Percentiles rank a stretch among this genome's conserved stretches.
phyloP scores from a whole-genome alignment of 2,797 vertebrate species.

The Ctenochaetus hawaiiensis region DNA sequence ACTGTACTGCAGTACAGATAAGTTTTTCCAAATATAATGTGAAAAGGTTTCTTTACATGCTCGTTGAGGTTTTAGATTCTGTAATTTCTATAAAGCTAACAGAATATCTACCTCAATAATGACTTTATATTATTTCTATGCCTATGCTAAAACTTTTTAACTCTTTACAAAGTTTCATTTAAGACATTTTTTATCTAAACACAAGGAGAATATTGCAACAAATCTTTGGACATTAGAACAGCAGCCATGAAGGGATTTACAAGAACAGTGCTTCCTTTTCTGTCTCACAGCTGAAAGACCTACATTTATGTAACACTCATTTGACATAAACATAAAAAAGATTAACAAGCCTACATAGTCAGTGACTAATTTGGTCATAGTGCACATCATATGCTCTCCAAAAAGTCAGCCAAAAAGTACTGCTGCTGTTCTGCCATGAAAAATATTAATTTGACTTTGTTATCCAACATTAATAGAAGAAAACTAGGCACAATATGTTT shows the following conservation, averaged over 20 bases:
- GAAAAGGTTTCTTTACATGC: background rate
- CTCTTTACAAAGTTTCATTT: background rate
- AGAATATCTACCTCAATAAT: background rate
- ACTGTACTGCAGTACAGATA: background rate
- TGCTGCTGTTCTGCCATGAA: background rate
- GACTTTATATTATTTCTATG: background rate
- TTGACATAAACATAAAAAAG: background rate
- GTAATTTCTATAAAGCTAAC: background rate
- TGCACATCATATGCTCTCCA: background rate
- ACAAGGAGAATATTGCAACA: constrained; percentile 32
- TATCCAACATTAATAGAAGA: background rate
- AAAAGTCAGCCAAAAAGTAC: background rate
- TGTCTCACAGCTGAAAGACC: constrained; percentile 25
- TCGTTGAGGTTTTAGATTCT: background rate
- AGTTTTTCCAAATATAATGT: background rate
- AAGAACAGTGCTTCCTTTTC: constrained; percentile 13
- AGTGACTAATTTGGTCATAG: background rate
- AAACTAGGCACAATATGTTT: background rate
- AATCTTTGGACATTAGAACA: background rate
- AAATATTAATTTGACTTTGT: background rate
- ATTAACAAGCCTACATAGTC: background rate
- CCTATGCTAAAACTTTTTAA: background rate
- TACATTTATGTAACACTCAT: constrained; percentile 26
- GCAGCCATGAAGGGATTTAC: background rate
- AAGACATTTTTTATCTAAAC: background rate